Percentiles rank a stretch among this genome's conserved stretches.
Evolutionary conservation across 1,140 invertebrate species (phyloP).

Genomic region (Drosophila takahashii): DNA sequence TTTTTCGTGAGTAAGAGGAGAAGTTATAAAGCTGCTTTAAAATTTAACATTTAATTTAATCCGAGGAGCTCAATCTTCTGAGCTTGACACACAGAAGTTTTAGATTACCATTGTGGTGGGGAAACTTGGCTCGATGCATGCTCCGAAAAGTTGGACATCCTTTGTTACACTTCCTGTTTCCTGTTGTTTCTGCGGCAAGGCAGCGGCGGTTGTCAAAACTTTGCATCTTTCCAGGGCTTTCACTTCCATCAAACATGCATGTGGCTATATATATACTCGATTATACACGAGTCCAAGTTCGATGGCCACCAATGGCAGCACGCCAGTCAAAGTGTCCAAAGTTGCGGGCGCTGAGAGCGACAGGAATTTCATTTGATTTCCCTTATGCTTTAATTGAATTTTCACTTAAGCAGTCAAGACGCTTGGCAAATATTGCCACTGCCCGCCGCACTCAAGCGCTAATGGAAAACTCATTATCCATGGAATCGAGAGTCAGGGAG

Average conservation of each 20-base stretch:
- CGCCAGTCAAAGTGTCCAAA: constrained; percentile 5
- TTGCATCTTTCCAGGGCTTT: not conserved
- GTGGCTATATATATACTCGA: not conserved
- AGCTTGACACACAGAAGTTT: constrained; percentile 20
- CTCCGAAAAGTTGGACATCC: constrained; percentile 25
- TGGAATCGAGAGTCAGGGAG: constrained; percentile 8
- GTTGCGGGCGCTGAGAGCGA: not conserved
- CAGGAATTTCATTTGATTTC: constrained; percentile 52
- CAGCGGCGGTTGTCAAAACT: constrained; percentile 20
- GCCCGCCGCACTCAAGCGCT: constrained; percentile 57
- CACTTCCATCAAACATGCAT: constrained; percentile 13
- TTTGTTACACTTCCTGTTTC: constrained; percentile 22
- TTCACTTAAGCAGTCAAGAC: constrained; percentile 59
- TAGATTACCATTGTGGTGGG: constrained; percentile 5
- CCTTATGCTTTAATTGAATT: constrained; percentile 66
- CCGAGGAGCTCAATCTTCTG: not conserved
- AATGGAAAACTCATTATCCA: constrained; percentile 79
- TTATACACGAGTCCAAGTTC: not conserved
- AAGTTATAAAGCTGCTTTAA: constrained; percentile 8
- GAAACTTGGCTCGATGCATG: not conserved
- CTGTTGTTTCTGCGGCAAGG: not conserved
- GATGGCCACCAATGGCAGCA: constrained; percentile 18
- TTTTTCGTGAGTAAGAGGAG: constrained; percentile 8
- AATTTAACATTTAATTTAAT: constrained; percentile 42
- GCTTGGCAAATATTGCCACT: constrained; percentile 61